Conservation (phyloP, 2,888 invertebrate genomes). For the Agrochola lota region DNA sequence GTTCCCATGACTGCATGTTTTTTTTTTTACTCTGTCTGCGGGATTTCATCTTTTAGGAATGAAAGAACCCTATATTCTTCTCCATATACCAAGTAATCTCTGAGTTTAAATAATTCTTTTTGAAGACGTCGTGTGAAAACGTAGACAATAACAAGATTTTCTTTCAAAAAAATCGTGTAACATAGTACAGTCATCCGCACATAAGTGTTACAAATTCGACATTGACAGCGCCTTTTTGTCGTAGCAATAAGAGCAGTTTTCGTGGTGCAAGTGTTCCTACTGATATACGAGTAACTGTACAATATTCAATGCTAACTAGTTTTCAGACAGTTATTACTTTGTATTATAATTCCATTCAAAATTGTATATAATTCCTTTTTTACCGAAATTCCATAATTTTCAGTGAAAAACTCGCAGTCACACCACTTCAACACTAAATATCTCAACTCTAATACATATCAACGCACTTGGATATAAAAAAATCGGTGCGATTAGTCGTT, state of each 20-base stretch:
- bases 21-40: neutral
- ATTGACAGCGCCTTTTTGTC: no score
- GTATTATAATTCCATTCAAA: neutral
- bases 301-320: neutral
- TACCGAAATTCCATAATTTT: neutral
- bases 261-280: no score
- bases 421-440: slow-evolving; percentile 10
- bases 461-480: slow-evolving; percentile 64
- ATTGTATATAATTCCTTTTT: neutral
- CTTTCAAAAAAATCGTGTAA: no score
- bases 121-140: neutral
- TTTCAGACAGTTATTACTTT: neutral
- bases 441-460: slow-evolving; percentile 57
- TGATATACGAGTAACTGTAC: no score
- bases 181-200: no score
- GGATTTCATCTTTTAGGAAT: no score
- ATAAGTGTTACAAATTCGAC: no score
- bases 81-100: no score
- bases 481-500: slow-evolving; percentile 71
- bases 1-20: no score
- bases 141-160: no score
- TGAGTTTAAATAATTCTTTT: neutral
- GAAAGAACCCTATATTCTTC: neutral
- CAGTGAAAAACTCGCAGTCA: neutral
- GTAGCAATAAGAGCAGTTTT: no score